Conservation (phyloP, 2,113 vertebrate genomes). For the Scartelaos histophorus region DNA sequence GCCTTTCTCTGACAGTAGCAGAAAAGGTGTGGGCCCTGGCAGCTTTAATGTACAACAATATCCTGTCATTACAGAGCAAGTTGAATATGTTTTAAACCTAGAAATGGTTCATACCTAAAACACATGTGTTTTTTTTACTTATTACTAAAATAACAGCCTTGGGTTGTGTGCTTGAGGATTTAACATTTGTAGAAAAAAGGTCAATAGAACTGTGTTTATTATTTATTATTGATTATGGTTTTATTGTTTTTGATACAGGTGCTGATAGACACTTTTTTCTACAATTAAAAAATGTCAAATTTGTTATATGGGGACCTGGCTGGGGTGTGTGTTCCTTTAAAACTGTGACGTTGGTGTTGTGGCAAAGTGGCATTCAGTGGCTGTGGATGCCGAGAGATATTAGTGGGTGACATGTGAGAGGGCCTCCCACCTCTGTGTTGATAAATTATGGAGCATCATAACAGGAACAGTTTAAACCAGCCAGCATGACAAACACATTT, state of each 20-base stretch:
- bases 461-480: slow-evolving; percentile 72
- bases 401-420: slow-evolving; percentile 74
- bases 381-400: slow-evolving; percentile 64
- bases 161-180: no score
- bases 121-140: background rate
- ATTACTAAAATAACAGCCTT: background rate
- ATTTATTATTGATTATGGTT: no score
- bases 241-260: no score
- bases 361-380: slow-evolving; percentile 47
- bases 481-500: slow-evolving; percentile 69
- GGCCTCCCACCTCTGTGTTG: slow-evolving; percentile 62
- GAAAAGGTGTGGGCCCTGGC: slow-evolving; percentile 70
- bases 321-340: slow-evolving; percentile 39
- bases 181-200: no score
- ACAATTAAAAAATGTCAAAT: background rate
- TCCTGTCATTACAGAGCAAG: background rate
- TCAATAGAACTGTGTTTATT: no score
- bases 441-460: slow-evolving; percentile 77
- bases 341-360: slow-evolving; percentile 34
- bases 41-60: slow-evolving; percentile 26
- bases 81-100: background rate
- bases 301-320: background rate
- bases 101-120: background rate
- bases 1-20: slow-evolving; percentile 74
- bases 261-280: background rate